Evolutionary conservation across 2,113 vertebrate species (phyloP), one percentile per base, ranked within the genome.

Genomic region (Panthera leo): DNA sequence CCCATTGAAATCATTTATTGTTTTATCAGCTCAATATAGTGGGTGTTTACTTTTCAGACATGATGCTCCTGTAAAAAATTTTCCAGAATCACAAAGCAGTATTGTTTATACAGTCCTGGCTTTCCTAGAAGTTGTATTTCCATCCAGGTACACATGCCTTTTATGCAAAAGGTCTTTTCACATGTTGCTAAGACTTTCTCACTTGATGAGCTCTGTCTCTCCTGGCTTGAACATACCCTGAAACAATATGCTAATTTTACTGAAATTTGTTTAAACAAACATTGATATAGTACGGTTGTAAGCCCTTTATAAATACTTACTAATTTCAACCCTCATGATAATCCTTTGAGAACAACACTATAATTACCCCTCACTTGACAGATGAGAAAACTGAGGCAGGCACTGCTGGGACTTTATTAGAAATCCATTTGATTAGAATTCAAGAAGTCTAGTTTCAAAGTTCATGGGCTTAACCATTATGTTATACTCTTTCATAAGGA

Each of bases 121-220:
- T 73, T 96, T 75, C 36, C 58, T 88, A 34, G 61, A 95, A 95
- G 23, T 91, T 14, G 2, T 65, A 79, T 91, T 96, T 96, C 16
- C 23, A 58, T 78, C 55, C 94, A 53, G 10, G 8, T 83, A 48
- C 0, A 36, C 23, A 78, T 15, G 78, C 19, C 15, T 95, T 34
- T 79, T 91, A 53, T 53, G 25, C 34, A 85, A 45, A 80, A 23
- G 55, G 39, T n/a, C 65, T 48, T 89, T 92, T 34, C 42, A 53
- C 23, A 78, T 55, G 36, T 73, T 89, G 16, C 27, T 67, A 84
- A 79, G 4, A 65, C 11, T 91, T 73, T 36, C 58, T 94, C 12
- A 68, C 85, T 90, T 86, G 61, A 70, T 80, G 16, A 63, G 4
- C 48, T 75, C 36, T 65, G 5, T 45, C 61, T 75, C 13, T 13